Percentiles rank a stretch among this genome's conserved stretches.
Evolutionary conservation across 2,888 invertebrate species (phyloP).

Genomic region (Phymatocera aterrima): DNA sequence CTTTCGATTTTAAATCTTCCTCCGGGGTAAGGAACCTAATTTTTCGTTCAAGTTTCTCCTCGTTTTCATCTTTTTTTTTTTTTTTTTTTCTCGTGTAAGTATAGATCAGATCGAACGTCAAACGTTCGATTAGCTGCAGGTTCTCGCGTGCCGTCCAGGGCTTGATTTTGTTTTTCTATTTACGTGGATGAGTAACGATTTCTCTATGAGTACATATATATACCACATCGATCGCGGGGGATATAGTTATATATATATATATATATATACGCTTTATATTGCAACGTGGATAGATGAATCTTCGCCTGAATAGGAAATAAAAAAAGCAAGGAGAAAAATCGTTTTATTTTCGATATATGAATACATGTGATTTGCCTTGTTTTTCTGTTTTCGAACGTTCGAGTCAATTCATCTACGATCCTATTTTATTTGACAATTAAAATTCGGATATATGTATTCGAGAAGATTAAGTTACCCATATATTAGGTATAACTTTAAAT

Average conservation of each 20-base stretch:
- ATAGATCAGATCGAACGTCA: background rate
- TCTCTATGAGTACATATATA: no score
- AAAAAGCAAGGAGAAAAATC: no score
- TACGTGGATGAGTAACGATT: no score
- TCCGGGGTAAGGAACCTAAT: background rate
- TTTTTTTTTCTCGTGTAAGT: background rate
- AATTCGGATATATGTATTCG: background rate
- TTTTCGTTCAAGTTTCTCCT: background rate
- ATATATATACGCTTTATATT: no score
- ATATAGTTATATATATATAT: no score
- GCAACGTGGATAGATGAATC: no score
- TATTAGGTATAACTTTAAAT: background rate
- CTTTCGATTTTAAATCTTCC: background rate
- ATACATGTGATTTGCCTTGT: background rate
- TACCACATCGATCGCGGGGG: no score
- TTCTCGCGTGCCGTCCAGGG: background rate
- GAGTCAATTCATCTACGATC: background rate
- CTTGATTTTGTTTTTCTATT: no score
- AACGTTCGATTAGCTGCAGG: background rate
- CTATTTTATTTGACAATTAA: background rate
- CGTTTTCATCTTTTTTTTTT: background rate
- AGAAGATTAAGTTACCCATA: background rate
- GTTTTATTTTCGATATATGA: background rate
- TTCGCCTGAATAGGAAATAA: no score
- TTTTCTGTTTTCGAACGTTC: background rate